A percentile compares a stretch with the other conserved stretches of the same genome.
Evolutionary conservation across 2,113 vertebrate species (phyloP).

Genomic region (Tonatia bakeri): DNA sequence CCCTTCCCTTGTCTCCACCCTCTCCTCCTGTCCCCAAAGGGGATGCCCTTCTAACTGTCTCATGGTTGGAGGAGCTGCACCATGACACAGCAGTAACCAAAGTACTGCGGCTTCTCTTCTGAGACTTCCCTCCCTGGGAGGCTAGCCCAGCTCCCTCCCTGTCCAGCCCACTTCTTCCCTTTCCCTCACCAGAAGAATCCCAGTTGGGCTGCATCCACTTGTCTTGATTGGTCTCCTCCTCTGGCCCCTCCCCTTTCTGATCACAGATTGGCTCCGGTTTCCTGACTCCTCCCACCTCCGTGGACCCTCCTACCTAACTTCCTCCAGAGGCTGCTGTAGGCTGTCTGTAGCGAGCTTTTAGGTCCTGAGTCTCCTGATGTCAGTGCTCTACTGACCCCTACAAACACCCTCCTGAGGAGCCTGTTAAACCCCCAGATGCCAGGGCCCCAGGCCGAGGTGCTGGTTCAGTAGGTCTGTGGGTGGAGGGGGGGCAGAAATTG

Average conservation of each 20-base stretch:
- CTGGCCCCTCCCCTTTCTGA: background rate
- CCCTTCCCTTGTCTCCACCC: background rate
- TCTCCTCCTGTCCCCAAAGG: background rate
- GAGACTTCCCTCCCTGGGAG: background rate
- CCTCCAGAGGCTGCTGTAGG: background rate
- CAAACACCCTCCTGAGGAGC: background rate
- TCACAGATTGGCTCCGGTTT: background rate
- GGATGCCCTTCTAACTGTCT: background rate
- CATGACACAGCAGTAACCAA: background rate
- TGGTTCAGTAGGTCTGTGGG: background rate
- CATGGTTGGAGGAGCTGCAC: background rate
- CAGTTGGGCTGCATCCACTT: background rate
- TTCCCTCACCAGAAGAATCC: background rate
- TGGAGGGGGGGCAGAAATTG: background rate
- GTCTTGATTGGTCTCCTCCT: background rate
- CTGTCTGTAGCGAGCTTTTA: background rate
- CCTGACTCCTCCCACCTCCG: background rate
- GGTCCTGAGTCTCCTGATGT: background rate
- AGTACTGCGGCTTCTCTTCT: background rate
- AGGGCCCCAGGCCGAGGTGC: background rate
- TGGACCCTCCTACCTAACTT: background rate
- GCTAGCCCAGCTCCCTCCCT: background rate
- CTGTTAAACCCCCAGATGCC: background rate
- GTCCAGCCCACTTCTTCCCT: background rate
- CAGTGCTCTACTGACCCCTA: background rate